Percentiles rank a stretch among this genome's conserved stretches.
Conservation (phyloP, 2,113 vertebrate species). For the Lontra canadensis region DNA sequence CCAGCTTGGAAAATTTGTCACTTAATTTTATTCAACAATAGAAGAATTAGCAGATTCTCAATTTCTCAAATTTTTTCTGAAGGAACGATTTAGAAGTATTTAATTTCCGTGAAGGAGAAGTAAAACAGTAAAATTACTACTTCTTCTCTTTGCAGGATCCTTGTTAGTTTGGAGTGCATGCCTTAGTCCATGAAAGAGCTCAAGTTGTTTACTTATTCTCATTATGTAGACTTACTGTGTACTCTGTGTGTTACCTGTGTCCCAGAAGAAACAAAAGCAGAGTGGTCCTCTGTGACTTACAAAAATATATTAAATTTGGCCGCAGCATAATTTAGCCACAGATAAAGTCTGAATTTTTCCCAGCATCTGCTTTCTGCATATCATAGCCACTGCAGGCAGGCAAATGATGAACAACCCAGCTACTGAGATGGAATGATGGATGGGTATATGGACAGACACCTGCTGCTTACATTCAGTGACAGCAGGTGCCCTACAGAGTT, state of each 20-base stretch:
- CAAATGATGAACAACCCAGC: background rate
- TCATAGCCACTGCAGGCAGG: background rate
- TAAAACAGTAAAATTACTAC: background rate
- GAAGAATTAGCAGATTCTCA: background rate
- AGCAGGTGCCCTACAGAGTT: background rate
- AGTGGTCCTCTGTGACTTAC: background rate
- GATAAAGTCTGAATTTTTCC: background rate
- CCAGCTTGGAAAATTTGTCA: background rate
- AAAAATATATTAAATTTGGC: background rate
- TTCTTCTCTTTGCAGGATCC: background rate
- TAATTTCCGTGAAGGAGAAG: constrained; percentile 35
- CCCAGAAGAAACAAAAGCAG: constrained; percentile 40
- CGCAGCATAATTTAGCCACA: background rate
- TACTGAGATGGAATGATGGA: background rate
- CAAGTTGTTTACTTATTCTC: background rate
- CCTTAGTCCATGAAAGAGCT: background rate
- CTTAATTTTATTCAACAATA: background rate
- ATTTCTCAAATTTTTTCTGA: background rate
- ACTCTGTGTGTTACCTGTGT: background rate
- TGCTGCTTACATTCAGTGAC: background rate
- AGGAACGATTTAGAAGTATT: background rate
- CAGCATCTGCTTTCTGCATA: background rate
- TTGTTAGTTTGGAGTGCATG: background rate
- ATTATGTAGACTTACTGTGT: background rate
- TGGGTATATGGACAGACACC: background rate